Conservation (phyloP, 2,113 vertebrate species). For the Saguinus midas region DNA sequence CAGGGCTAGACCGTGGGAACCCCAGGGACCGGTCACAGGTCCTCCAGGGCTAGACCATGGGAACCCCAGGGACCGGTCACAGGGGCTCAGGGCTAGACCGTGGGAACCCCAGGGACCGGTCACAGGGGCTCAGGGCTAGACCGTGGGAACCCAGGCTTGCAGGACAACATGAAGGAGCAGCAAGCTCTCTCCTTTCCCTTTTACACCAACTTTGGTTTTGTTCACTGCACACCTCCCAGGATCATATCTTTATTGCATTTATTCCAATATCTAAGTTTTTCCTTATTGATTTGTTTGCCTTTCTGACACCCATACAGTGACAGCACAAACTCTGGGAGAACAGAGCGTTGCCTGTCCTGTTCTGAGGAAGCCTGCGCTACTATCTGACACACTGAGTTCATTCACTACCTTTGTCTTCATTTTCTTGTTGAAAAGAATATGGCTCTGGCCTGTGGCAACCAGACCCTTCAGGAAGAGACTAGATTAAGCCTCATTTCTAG, state of each 20-base stretch:
- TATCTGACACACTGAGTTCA: fast-evolving
- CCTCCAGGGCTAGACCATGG: not conserved
- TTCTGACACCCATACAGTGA: not conserved
- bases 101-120: not conserved
- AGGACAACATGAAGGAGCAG: not conserved
- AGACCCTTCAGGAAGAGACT: not conserved
- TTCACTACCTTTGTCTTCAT: fast-evolving
- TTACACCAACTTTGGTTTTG: fast-evolving
- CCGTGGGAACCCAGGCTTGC: not conserved
- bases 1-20: not conserved
- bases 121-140: not conserved
- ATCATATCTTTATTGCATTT: fast-evolving
- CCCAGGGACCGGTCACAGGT: not conserved
- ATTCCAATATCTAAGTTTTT: fast-evolving
- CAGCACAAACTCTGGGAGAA: fast-evolving
- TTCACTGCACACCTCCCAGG: fast-evolving
- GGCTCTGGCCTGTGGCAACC: not conserved
- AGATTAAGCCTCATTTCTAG: not conserved
- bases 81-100: not conserved
- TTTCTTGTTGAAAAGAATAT: fast-evolving
- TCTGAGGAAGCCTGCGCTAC: not conserved
- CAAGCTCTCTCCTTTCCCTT: not conserved
- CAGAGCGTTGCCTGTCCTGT: fast-evolving
- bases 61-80: not conserved
- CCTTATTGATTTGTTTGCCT: too few relatives aligned